Percentiles rank a stretch among this genome's conserved stretches.
These are phyloP conservation scores for Lithophane leautieri DNA, from an alignment of 2,888 invertebrate genomes.

Conservation along the genomic window DNA sequence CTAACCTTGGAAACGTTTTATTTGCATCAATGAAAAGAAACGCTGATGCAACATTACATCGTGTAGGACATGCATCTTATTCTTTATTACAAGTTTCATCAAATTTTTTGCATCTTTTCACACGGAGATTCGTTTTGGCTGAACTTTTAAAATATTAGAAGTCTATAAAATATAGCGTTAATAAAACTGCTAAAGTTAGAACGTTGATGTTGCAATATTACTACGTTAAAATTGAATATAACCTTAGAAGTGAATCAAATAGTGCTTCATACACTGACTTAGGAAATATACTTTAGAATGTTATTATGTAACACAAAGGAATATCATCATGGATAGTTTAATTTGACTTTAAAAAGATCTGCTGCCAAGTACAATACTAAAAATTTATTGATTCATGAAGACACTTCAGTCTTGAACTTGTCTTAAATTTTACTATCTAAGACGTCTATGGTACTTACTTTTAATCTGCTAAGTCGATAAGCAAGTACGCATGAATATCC, in stretches of 20 bases:
- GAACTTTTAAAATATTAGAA: constrained; percentile 62
- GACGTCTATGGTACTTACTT: not conserved
- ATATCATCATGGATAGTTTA: not conserved
- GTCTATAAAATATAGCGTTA: constrained; percentile 49
- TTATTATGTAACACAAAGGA: not conserved
- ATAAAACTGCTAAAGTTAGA: constrained; percentile 45
- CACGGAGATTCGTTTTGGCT: constrained; percentile 59
- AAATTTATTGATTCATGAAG: not conserved
- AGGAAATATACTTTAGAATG: not conserved
- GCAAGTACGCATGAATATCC: not conserved
- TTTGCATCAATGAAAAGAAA: constrained; percentile 14
- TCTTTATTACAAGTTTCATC: constrained; percentile 44
- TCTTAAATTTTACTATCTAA: not conserved
- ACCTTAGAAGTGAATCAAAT: not conserved
- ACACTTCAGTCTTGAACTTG: not conserved
- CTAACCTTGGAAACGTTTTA: constrained; percentile 12
- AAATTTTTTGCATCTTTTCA: constrained; percentile 39
- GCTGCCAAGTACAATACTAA: too few species aligned
- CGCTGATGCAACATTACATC: constrained; percentile 7
- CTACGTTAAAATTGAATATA: constrained; percentile 6
- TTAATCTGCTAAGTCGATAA: not conserved
- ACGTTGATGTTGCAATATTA: constrained; percentile 37
- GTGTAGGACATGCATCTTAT: constrained; percentile 12
- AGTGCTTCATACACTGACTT: not conserved
- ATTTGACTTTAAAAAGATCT: too few species aligned